Conservation (phyloP, 1,140 invertebrate genomes). For the Aphaenogaster floridana region DNA sequence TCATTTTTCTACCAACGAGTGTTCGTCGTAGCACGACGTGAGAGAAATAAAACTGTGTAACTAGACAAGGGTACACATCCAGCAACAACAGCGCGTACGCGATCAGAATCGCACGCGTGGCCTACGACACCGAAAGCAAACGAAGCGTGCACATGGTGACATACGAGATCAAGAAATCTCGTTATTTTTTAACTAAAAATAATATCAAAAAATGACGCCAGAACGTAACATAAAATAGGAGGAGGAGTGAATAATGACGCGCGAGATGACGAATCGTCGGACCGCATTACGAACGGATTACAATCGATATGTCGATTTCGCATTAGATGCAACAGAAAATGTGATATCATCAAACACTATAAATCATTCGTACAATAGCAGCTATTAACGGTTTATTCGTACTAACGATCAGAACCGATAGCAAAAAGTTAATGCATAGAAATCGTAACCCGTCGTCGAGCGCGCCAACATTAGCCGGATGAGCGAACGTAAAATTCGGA, state of each 20-base stretch:
- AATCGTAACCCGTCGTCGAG: slow-evolving; percentile 30
- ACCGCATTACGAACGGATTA: slow-evolving; percentile 35
- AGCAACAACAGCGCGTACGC: slow-evolving; percentile 27
- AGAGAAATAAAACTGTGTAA: slow-evolving; percentile 58
- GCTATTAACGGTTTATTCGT: no score
- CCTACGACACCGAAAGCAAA: slow-evolving; percentile 73
- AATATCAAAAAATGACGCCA: slow-evolving; percentile 75
- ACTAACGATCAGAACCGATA: background rate
- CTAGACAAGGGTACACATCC: slow-evolving; percentile 28
- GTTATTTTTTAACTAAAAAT: slow-evolving; percentile 46
- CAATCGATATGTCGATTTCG: slow-evolving; percentile 16
- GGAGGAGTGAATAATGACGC: slow-evolving; percentile 45
- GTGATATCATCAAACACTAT: background rate
- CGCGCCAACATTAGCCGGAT: slow-evolving; percentile 28
- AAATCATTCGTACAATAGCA: slow-evolving; percentile 12
- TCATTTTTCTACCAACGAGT: slow-evolving; percentile 76
- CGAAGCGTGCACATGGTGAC: slow-evolving; percentile 68
- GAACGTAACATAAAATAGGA: slow-evolving; percentile 76
- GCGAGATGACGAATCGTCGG: slow-evolving; percentile 39
- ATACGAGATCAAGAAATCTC: slow-evolving; percentile 24
- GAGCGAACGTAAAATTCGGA: background rate
- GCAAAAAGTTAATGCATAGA: slow-evolving; percentile 11
- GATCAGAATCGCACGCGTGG: slow-evolving; percentile 16
- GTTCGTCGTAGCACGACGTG: slow-evolving; percentile 66
- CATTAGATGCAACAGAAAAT: background rate